Evolutionary conservation across 2,888 invertebrate genomes (phyloP).

Genomic region (Eilema griseolum): DNA sequence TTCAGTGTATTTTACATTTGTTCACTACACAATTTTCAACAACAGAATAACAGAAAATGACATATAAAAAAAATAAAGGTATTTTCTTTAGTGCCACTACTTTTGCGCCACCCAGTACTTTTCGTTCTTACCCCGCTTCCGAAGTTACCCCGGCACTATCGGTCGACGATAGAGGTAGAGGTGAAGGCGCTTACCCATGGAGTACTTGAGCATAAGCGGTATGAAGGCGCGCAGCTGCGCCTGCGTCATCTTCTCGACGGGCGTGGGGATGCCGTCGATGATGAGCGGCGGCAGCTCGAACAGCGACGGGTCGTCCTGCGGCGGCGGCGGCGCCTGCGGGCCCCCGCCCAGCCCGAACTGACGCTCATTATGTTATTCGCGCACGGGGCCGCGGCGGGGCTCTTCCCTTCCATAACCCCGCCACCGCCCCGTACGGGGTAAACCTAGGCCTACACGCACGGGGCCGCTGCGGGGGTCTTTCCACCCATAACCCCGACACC

Average conservation of each 20-base stretch:
- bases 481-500: too few species aligned
- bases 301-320: constrained; percentile 95
- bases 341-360: constrained; percentile 86
- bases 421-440: not conserved
- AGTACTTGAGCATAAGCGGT: constrained; percentile 98
- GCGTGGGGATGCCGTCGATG: constrained; percentile 99
- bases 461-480: not conserved
- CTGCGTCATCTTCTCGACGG: constrained; percentile 99
- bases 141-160: too few species aligned
- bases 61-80: too few species aligned
- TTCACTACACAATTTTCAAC: too few species aligned
- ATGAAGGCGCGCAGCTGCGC: constrained; percentile 98
- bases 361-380: constrained; percentile 38
- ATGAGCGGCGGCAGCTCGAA: constrained; percentile 98
- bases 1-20: too few species aligned
- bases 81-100: too few species aligned
- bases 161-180: not conserved
- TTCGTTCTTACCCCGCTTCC: too few species aligned
- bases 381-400: not conserved
- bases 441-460: not conserved
- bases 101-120: too few species aligned
- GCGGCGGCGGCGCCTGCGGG: constrained; percentile 82
- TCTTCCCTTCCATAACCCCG: not conserved
- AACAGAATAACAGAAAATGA: too few species aligned
- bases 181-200: constrained; percentile 89